Evolutionary conservation across 2,113 vertebrate species (phyloP), one percentile per base, ranked within the genome.

Genomic region (Anolis carolinensis): DNA sequence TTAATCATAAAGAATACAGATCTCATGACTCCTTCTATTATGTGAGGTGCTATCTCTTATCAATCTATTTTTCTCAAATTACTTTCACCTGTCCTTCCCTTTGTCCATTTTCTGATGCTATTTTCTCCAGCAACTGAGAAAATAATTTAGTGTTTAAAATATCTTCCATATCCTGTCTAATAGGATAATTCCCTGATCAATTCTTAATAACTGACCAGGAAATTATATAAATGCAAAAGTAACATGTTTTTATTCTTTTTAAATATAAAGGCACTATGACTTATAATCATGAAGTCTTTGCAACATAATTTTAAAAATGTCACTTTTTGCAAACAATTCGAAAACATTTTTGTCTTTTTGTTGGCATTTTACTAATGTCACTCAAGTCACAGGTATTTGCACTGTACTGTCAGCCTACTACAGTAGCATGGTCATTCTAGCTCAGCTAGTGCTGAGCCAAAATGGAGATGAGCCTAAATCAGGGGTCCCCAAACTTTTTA

Each of bases 1-100:
- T 90, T 91, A 94, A 91, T 89, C 93, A 94, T 94, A 90, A 92
- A 92, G 90, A 91, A 82, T 79, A 25, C 3, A 80, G 84, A 93
- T 86, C 77, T 86, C 73, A 39, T n/a, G 34, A 90, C 81, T 89
- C 87, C 83, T 23, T 80, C 27, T 85, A 90, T 89, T 90, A 88
- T 89, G 3, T 86, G 90, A 84, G 82, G 85, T 73, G 50, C 75
- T 81, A 44, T 85, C 63, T 91, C 79, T 72, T 86, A 81, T 81
- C 89, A 89, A 83, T 68, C 87, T 82, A n/a, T 32, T 48, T 87
- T 82, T 91, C 30, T 90, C 80, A 88, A 71, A 48, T 90, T 91
- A 82, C 83, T 20, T 93, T 77, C 84, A 93, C 87, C 76, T 80
- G 71, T 65, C 59, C 59, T 80, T 76, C 73, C 84, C 78, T 76